phyloP scores from a whole-genome alignment of 2,113 vertebrate genomes.

The Nestor notabilis region DNA sequence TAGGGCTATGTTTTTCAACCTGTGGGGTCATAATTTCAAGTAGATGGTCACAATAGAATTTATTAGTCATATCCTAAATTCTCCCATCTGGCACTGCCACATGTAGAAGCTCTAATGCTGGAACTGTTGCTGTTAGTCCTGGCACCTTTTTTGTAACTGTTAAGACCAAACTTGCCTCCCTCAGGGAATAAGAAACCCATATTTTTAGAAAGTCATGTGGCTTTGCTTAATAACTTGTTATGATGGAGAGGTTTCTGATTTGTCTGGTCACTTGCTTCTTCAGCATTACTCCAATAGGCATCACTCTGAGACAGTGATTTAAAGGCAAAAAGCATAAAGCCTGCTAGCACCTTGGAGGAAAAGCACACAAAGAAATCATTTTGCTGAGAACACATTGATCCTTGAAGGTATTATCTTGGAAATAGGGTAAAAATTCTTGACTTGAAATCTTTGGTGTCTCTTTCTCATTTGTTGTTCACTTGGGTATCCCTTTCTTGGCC shows the following conservation, averaged over 20 bases:
- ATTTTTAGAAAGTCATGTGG: background rate
- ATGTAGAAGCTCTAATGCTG: background rate
- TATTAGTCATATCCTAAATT: background rate
- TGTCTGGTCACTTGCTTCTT: background rate
- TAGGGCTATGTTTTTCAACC: background rate
- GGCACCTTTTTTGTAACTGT: background rate
- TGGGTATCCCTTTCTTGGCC: background rate
- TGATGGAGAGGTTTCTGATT: background rate
- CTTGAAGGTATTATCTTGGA: background rate
- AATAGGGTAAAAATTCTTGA: background rate
- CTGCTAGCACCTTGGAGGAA: background rate
- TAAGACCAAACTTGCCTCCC: background rate
- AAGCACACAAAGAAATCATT: background rate
- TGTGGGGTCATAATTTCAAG: background rate
- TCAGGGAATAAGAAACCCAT: background rate
- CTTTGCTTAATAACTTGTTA: background rate
- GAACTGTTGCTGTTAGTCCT: background rate
- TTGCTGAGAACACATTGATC: background rate
- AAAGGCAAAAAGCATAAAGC: background rate
- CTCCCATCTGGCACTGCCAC: background rate
- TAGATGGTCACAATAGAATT: background rate
- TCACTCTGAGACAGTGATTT: background rate
- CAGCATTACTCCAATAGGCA: background rate
- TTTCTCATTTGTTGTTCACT: background rate
- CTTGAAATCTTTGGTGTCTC: background rate